Conservation (phyloP, 2,888 invertebrate species). For the Exephanes ischioxanthus region DNA sequence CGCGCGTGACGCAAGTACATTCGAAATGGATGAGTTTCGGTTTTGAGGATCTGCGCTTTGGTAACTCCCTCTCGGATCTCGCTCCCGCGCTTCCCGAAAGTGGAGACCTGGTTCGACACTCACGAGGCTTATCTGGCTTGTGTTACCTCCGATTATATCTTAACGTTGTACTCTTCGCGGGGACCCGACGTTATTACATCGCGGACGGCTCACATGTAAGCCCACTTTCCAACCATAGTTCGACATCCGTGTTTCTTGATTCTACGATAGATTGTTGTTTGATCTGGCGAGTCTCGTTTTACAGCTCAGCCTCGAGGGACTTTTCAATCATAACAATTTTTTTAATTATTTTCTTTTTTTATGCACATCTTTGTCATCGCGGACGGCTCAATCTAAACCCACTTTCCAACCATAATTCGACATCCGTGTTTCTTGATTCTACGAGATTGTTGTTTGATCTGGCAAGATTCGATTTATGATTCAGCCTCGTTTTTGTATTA, state of each 20-base stretch:
- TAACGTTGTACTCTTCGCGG: conserved; percentile 6
- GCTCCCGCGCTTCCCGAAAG: conserved; percentile 53
- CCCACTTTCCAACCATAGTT: not conserved
- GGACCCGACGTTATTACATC: conserved; percentile 14
- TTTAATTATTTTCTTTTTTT: no score
- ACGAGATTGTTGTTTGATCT: no score
- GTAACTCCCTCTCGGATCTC: conserved; percentile 36
- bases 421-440: no score
- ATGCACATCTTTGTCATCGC: not conserved
- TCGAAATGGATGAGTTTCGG: conserved; percentile 68
- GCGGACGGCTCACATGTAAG: not conserved
- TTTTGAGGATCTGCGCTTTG: conserved; percentile 63
- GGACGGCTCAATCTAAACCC: not conserved
- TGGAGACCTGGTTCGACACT: conserved; percentile 61
- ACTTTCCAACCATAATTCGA: not conserved
- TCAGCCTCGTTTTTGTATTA: no score
- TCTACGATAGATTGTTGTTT: no score
- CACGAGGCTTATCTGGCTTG: conserved; percentile 66
- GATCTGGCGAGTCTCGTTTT: no score
- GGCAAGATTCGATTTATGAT: no score
- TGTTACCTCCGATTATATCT: conserved; percentile 53
- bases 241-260: no score
- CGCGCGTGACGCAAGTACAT: conserved; percentile 68
- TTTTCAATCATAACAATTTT: no score
- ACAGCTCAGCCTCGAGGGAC: no score